Conservation (phyloP, 2,113 vertebrate species). For the Calypte anna region DNA sequence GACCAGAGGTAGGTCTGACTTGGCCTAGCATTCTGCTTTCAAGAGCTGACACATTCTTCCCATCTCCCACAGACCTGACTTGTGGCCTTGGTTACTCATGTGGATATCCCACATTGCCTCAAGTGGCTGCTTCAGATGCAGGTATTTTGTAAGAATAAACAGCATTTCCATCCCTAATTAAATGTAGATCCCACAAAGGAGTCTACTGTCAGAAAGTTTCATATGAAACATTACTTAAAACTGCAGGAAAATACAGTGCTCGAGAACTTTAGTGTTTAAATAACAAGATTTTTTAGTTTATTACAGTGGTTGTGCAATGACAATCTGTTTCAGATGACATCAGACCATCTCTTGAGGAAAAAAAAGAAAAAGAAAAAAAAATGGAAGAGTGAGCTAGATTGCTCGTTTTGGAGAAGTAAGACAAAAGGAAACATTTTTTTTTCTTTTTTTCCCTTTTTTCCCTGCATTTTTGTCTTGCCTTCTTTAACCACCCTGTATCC, state of each 20-base stretch:
- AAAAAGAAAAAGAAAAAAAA: neutral
- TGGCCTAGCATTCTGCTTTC: neutral
- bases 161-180: neutral
- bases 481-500: neutral
- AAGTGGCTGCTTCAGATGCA: fast-evolving
- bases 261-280: neutral
- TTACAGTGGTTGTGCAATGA: neutral
- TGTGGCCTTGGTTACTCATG: neutral
- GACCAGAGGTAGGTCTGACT: neutral
- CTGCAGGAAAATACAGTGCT: neutral
- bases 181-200: neutral
- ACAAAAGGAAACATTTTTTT: neutral
- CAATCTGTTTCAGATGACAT: neutral
- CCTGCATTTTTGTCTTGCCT: neutral
- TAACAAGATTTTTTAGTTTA: neutral
- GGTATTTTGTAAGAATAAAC: neutral
- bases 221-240: neutral
- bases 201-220: neutral
- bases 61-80: neutral
- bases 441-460: neutral
- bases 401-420: neutral
- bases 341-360: neutral
- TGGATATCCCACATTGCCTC: slow-evolving; percentile 15
- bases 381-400: neutral
- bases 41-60: neutral